phyloP scores from a whole-genome alignment of 2,113 vertebrate genomes.

The Campylomormyrus numenius region DNA sequence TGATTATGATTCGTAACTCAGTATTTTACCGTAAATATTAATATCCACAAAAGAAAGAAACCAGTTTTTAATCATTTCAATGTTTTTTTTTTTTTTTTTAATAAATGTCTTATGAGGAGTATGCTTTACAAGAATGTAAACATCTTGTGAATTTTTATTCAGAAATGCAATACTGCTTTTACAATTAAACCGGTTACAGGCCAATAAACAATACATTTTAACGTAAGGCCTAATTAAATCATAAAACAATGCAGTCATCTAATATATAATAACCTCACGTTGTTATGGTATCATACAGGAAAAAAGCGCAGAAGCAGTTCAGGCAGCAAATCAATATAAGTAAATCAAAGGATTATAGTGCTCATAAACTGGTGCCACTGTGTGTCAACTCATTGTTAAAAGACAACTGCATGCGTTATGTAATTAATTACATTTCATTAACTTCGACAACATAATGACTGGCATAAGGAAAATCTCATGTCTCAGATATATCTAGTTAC shows the following conservation, averaged over 20 bases:
- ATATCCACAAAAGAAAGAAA: neutral
- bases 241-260: neutral
- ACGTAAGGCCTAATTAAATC: neutral
- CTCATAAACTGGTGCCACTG: neutral
- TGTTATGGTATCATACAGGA: neutral
- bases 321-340: neutral
- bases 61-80: neutral
- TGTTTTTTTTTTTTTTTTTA: neutral
- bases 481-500: neutral
- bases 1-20: neutral
- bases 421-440: neutral
- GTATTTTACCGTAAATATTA: neutral
- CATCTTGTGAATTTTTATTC: neutral
- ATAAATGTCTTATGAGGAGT: neutral
- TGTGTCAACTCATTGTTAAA: neutral
- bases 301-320: neutral
- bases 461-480: neutral
- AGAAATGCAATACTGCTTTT: neutral
- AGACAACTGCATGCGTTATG: neutral
- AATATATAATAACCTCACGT: neutral
- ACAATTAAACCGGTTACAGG: neutral
- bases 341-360: neutral
- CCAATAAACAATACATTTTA: neutral
- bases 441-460: neutral
- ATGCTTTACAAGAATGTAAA: neutral